Evolutionary conservation across 1,140 invertebrate genomes (phyloP), one percentile per base, ranked within the genome.

Genomic region (Rhagoletis pomonella): DNA sequence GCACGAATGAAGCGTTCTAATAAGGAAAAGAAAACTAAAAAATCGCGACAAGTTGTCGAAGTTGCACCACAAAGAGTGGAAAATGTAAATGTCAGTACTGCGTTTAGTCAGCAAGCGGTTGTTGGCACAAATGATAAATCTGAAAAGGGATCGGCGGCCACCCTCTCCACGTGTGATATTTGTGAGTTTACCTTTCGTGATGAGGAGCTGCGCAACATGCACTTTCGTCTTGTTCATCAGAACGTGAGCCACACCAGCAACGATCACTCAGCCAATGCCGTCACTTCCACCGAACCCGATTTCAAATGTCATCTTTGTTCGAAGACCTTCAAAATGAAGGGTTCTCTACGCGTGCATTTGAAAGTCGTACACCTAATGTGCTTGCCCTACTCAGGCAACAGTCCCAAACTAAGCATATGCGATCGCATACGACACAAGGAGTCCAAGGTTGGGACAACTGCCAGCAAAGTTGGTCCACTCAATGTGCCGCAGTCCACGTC

Each of bases 271-370:
- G 2, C 62, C 1, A 77, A 85, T 60, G 0, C 87, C 50, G 42
- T 17, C 58, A n/a, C 42, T 1, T 17, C 50, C 44, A 6, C 39
- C 55, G 86, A 85, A 60, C 60, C 62, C 44, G 86, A 85, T 90
- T 96, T 96, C 90, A 94, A 96, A 55, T 97, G 97, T 92, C 96
- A 97, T 90, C 93, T 97, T 39, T 97, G 97, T 90, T 94, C 95
- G 1, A 97, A 97, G 91, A 94, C 95, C 73, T 97, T 97, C 90
- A 96, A 96, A 92, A 97, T 97, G 95, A 94, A 95, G 89, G 96
- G 96, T 5, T 97, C 96, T 88, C 90, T 97, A 1, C 96, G 97
- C 94, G 95, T 97, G 2, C 97, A 97, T 93, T 94, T 97, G 90
- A 94, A 96, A 92, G 96, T 97, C 39, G 96, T 96, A 0, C 97